These are phyloP conservation scores for Cabera pusaria DNA, from an alignment of 2,888 invertebrate species.

Conservation along the genomic window DNA sequence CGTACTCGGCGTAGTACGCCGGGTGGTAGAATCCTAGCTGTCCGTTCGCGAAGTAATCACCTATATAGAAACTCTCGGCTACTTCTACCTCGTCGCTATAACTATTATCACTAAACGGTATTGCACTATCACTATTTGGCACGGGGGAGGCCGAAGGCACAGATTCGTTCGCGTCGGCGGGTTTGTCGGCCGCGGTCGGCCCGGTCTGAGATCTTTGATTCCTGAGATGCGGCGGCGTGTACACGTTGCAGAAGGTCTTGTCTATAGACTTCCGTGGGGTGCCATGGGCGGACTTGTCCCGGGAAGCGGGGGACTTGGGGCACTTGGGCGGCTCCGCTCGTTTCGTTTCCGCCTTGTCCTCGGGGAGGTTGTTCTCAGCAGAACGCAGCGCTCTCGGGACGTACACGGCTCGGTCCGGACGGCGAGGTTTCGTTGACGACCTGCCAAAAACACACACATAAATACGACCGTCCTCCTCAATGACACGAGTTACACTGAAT, in stretches of 20 bases:
- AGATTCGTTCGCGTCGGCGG: constrained; percentile 57
- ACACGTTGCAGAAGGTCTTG: constrained; percentile 77
- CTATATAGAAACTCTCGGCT: constrained; percentile 76
- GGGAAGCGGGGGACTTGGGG: constrained; percentile 64
- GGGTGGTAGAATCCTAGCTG: constrained; percentile 73
- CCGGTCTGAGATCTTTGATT: constrained; percentile 65
- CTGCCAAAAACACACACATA: constrained; percentile 44
- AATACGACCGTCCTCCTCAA: constrained; percentile 15
- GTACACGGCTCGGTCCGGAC: constrained; percentile 91
- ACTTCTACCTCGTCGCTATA: constrained; percentile 65
- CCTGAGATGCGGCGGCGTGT: constrained; percentile 77
- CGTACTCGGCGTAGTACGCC: constrained; percentile 62
- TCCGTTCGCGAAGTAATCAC: constrained; percentile 77
- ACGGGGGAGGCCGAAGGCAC: constrained; percentile 75
- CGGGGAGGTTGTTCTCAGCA: constrained; percentile 49
- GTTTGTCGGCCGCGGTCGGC: constrained; percentile 52
- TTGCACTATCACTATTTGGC: constrained; percentile 82
- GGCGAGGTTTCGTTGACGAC: constrained; percentile 75
- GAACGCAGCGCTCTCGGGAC: constrained; percentile 87
- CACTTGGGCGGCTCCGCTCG: constrained; percentile 54
- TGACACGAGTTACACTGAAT: constrained; percentile 16
- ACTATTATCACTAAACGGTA: constrained; percentile 75
- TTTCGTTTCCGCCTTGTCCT: constrained; percentile 48
- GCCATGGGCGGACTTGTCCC: constrained; percentile 62
- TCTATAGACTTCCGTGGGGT: constrained; percentile 68